Evolutionary conservation across 92 coral and sea anemone genomes (phyloP).

Genomic region (Parazoanthus atlanticus): DNA sequence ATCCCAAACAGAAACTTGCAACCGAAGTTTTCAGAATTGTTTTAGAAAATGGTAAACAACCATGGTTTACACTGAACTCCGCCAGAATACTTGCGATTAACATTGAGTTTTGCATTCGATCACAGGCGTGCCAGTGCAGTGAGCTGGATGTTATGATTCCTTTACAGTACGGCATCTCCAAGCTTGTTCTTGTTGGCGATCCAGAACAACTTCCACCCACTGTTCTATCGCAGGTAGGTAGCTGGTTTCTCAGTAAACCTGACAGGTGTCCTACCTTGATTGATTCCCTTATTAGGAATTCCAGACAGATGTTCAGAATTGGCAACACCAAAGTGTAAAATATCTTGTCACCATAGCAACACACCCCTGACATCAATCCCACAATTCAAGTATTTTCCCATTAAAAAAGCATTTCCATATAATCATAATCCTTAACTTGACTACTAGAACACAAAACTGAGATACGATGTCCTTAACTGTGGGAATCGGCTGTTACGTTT

Average conservation of each 20-base stretch:
- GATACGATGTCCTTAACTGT: neutral
- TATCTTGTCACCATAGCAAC: too few species aligned
- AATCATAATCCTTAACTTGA: too few species aligned
- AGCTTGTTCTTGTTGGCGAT: conserved; percentile 91
- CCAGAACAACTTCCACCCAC: conserved; percentile 95
- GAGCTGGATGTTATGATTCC: conserved; percentile 94
- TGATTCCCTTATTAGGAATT: too few species aligned
- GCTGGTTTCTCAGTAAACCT: neutral
- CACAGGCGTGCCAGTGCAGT: conserved; percentile 94
- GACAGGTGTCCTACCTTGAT: too few species aligned
- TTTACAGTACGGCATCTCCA: conserved; percentile 74
- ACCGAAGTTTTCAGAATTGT: neutral
- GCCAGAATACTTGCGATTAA: neutral
- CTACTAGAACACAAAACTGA: too few species aligned
- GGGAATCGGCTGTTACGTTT: too few species aligned
- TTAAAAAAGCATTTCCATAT: too few species aligned
- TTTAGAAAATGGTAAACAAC: neutral
- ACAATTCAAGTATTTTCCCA: too few species aligned
- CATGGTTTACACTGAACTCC: neutral
- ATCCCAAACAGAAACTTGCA: too few species aligned
- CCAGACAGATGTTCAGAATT: too few species aligned
- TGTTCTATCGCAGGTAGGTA: conserved; percentile 75
- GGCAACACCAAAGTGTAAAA: too few species aligned
- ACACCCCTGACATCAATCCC: too few species aligned
- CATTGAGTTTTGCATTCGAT: conserved; percentile 8